Evolutionary conservation across 2,888 invertebrate genomes (phyloP).

Genomic region (Dryomyza anilis): DNA sequence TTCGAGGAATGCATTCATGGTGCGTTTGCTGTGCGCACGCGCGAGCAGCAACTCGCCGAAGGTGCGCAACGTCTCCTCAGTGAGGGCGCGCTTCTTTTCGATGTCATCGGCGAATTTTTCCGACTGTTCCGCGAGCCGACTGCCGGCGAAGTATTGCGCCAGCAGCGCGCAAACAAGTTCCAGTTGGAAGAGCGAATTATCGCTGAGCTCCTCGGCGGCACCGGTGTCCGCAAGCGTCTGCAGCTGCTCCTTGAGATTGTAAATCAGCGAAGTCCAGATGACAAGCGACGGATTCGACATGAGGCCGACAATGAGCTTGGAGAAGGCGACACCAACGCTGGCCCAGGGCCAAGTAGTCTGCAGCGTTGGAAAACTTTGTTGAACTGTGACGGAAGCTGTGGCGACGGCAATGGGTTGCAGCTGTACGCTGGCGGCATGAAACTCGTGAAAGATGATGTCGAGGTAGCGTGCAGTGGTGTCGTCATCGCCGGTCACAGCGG

Average conservation of each 20-base stretch:
- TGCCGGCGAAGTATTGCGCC: slow-evolving; percentile 53
- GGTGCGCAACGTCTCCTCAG: slow-evolving; percentile 43
- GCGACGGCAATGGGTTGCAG: neutral
- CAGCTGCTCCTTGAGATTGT: slow-evolving; percentile 42
- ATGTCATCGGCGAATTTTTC: slow-evolving; percentile 48
- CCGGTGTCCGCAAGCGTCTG: too few relatives aligned
- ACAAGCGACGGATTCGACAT: slow-evolving; percentile 57
- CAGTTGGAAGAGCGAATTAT: slow-evolving; percentile 49
- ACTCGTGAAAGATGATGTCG: slow-evolving; percentile 40
- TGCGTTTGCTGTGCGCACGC: slow-evolving; percentile 53
- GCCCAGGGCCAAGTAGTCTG: slow-evolving; percentile 50
- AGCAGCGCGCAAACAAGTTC: slow-evolving; percentile 54
- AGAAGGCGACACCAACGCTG: slow-evolving; percentile 51
- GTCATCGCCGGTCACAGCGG: neutral
- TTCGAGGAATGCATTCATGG: slow-evolving; percentile 56
- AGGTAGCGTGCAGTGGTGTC: slow-evolving; percentile 32
- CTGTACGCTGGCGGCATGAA: slow-evolving; percentile 23
- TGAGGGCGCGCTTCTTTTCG: slow-evolving; percentile 41
- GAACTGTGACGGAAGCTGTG: too few relatives aligned
- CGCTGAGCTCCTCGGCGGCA: slow-evolving; percentile 32
- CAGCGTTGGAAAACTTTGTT: slow-evolving; percentile 39
- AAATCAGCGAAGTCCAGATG: slow-evolving; percentile 56
- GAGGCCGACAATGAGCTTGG: slow-evolving; percentile 50
- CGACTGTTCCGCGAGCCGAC: slow-evolving; percentile 53
- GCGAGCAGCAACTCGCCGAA: slow-evolving; percentile 51